These are phyloP conservation scores for Etheostoma perlongum DNA, from an alignment of 2,797 vertebrate species.

Conservation along the genomic window DNA sequence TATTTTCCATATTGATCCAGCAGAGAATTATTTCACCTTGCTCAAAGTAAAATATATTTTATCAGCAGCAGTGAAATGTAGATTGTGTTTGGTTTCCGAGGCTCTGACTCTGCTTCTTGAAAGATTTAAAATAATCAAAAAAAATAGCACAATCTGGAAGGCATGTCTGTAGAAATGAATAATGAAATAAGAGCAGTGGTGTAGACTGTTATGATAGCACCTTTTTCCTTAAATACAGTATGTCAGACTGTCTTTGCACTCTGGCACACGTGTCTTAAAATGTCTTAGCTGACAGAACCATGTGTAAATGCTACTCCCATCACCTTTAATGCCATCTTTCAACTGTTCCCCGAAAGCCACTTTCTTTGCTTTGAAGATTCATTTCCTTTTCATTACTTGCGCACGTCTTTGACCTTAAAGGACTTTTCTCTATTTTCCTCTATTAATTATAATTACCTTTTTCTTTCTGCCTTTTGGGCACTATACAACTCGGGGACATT, in stretches of 20 bases:
- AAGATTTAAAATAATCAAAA: constrained; percentile 20
- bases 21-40: constrained; percentile 44
- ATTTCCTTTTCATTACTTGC: constrained; percentile 32
- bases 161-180: constrained; percentile 54
- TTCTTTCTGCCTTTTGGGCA: constrained; percentile 9
- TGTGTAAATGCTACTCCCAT: constrained; percentile 40
- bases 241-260: constrained; percentile 11
- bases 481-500: constrained; percentile 23
- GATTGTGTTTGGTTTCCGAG: constrained; percentile 40
- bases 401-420: constrained; percentile 9
- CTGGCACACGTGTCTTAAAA: constrained; percentile 8
- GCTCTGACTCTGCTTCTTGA: constrained; percentile 57
- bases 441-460: constrained; percentile 39
- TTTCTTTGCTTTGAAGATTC: constrained; percentile 40
- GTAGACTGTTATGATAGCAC: constrained; percentile 37
- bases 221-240: constrained; percentile 26
- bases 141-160: constrained; percentile 41
- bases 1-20: constrained; percentile 67
- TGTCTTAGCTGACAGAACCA: constrained; percentile 3
- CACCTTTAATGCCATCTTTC: constrained; percentile 35
- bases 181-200: constrained; percentile 51
- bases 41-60: constrained; percentile 34
- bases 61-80: constrained; percentile 43
- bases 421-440: background rate
- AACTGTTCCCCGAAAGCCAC: constrained; percentile 28